These are phyloP conservation scores for Holotrichia oblita DNA, from an alignment of 1,140 invertebrate species.

Conservation along the genomic window DNA sequence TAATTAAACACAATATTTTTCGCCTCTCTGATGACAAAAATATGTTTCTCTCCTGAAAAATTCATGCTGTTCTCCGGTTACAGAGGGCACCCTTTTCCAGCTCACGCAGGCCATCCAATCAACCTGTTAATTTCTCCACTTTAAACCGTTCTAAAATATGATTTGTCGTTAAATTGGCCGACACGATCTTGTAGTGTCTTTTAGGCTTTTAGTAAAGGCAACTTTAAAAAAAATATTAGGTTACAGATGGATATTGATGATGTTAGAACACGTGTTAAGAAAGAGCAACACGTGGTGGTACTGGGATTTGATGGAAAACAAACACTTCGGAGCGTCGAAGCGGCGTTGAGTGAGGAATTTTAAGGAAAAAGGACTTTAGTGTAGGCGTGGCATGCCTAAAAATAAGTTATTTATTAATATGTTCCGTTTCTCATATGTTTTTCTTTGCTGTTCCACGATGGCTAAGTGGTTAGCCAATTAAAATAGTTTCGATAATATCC, in stretches of 20 bases:
- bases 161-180: background rate
- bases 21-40: slow-evolving; percentile 9
- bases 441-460: background rate
- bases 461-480: slow-evolving; percentile 43
- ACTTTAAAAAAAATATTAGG: slow-evolving; percentile 41
- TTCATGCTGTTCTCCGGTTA: background rate
- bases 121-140: background rate
- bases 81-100: no score
- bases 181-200: background rate
- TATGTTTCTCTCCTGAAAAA: slow-evolving; percentile 39
- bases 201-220: background rate
- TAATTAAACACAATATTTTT: slow-evolving; percentile 34
- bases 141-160: background rate
- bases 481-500: slow-evolving; percentile 39
- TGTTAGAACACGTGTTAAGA: slow-evolving; percentile 42
- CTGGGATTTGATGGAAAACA: slow-evolving; percentile 41
- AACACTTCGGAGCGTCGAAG: slow-evolving; percentile 12
- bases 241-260: slow-evolving; percentile 43
- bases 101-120: no score
- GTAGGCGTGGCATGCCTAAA: slow-evolving; percentile 17
- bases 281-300: slow-evolving; percentile 39
- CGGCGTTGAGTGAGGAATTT: slow-evolving; percentile 20
- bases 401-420: slow-evolving; percentile 37
- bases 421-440: slow-evolving; percentile 2
- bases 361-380: background rate